These are phyloP conservation scores for Branchipolynoe longqiensis DNA, from an alignment of 2,888 invertebrate genomes.

Conservation along the genomic window DNA sequence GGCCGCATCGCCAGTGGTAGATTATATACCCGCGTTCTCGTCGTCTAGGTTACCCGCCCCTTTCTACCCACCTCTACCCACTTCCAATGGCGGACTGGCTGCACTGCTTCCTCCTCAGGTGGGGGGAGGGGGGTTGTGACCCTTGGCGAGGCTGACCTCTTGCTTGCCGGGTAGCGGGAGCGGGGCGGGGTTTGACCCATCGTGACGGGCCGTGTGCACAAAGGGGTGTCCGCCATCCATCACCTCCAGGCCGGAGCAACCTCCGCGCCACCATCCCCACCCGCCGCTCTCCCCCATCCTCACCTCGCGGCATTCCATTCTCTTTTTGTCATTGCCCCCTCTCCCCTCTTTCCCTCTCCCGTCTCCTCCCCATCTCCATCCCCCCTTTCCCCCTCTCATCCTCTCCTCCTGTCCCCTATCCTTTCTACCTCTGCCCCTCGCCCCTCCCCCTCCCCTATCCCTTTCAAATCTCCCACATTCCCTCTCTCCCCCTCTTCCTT, in stretches of 20 bases:
- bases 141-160: not conserved
- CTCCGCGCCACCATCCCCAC: not conserved
- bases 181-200: slow-evolving; percentile 9
- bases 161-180: too few species aligned
- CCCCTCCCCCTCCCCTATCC: not conserved
- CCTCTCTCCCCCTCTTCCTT: not conserved
- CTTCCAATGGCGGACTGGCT: too few species aligned
- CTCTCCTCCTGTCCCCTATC: not conserved
- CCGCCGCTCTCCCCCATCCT: not conserved
- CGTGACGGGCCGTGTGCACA: not conserved
- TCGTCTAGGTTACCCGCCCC: too few species aligned
- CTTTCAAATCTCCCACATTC: too few species aligned
- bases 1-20: too few species aligned
- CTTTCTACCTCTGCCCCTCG: not conserved
- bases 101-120: too few species aligned
- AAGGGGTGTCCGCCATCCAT: not conserved
- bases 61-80: too few species aligned
- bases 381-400: not conserved
- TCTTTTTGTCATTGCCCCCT: not conserved
- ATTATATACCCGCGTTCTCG: too few species aligned
- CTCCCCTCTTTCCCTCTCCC: not conserved
- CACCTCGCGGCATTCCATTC: not conserved
- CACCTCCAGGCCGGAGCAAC: not conserved
- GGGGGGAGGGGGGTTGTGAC: too few species aligned
- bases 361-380: not conserved